A percentile compares a stretch with the other conserved stretches of the same genome.
Conservation (phyloP, 1,140 invertebrate genomes). For the Neodiprion virginianus region DNA sequence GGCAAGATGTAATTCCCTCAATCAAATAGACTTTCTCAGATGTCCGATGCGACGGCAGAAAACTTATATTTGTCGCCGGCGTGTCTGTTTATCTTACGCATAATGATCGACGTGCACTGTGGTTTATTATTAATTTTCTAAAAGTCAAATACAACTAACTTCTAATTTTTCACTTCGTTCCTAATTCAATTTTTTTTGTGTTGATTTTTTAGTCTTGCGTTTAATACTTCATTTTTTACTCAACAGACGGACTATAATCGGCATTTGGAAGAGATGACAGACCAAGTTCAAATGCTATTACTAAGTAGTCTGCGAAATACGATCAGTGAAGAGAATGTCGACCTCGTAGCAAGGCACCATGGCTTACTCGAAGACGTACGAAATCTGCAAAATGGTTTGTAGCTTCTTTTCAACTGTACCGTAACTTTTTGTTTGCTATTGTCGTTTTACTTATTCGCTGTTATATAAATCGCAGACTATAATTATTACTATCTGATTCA, state of each 20-base stretch:
- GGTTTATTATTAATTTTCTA: no score
- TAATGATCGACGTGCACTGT: no score
- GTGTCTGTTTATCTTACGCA: no score
- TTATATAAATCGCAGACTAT: neutral
- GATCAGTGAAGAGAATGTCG: constrained; percentile 35
- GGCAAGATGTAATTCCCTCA: no score
- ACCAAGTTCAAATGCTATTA: constrained; percentile 39
- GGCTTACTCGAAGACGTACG: constrained; percentile 43
- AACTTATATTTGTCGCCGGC: no score
- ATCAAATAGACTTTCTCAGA: no score
- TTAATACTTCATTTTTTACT: constrained; percentile 27
- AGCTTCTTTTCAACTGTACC: neutral
- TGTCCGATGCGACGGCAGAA: no score
- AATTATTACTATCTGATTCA: neutral
- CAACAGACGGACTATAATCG: constrained; percentile 74
- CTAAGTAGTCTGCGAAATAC: constrained; percentile 38
- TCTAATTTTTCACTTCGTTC: no score
- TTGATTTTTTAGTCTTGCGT: no score
- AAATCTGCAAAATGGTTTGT: constrained; percentile 39
- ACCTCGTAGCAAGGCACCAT: constrained; percentile 42
- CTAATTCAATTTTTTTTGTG: no score
- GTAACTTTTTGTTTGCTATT: constrained; percentile 12
- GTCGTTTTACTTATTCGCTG: constrained; percentile 15
- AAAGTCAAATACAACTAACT: no score
- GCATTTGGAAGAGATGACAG: constrained; percentile 69